These are phyloP conservation scores for Machimus rusticus DNA, from an alignment of 2,888 invertebrate species.

Conservation along the genomic window DNA sequence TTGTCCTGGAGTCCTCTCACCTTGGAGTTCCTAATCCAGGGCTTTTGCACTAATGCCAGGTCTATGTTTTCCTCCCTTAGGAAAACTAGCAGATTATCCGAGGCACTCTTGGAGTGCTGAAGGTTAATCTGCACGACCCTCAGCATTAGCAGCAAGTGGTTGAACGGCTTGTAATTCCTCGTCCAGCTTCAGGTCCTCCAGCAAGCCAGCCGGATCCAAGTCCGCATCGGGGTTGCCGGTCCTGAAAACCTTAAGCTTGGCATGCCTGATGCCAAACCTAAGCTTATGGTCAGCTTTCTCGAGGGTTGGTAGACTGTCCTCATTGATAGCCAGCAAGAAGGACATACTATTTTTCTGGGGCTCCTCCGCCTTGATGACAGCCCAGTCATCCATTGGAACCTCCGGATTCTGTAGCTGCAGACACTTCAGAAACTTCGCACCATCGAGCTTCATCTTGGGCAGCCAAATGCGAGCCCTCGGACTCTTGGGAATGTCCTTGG, in stretches of 20 bases:
- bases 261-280: background rate
- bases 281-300: background rate
- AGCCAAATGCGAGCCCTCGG: background rate
- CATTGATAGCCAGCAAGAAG: background rate
- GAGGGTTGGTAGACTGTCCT: background rate
- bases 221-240: background rate
- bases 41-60: no score
- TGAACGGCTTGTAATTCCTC: background rate
- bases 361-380: background rate
- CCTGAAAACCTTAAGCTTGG: background rate
- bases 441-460: background rate
- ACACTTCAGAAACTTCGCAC: background rate
- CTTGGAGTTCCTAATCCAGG: no score
- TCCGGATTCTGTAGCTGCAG: background rate
- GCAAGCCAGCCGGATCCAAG: background rate
- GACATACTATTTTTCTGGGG: background rate
- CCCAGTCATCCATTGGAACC: background rate
- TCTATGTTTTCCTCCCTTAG: background rate
- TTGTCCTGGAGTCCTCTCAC: no score
- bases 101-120: background rate
- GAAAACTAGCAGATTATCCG: background rate
- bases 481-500: background rate
- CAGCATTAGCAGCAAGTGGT: background rate
- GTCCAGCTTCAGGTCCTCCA: background rate
- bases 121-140: background rate